Base-by-base conservation (phyloP, 2,113 vertebrate species). In the Mustela nigripes region DNA sequence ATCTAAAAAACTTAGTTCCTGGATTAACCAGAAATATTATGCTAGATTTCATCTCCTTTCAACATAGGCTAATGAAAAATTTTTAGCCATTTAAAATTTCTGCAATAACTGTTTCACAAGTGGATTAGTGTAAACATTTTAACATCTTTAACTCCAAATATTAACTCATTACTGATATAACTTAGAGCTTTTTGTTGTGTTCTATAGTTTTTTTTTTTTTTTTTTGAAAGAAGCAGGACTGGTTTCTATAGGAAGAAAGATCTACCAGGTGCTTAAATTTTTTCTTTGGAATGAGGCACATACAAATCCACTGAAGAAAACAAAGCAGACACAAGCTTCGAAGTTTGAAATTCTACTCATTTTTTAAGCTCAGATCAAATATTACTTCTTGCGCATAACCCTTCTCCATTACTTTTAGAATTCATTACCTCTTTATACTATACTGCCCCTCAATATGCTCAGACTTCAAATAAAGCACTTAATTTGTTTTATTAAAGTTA, bases 341-440 rank as follows among this genome's bases (percentile, higher is more conserved):
- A 81, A 71, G 19, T 60, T 10, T 92, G 39, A 92, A 93, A 50
- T 79, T 95, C 11, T 42, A 83, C 31, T 82, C 42, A 65, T 81
- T 84, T 90, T 96, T 42, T 69, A 82, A 93, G 39, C 73, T 84
- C 36, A 93, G 22, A 76, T 86, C 45, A 93, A 96, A 94, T 94
- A 12, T 9, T 71, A 86, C 33, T 89, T 94, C 50, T 87, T 84
- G 42, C 36, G 84, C 19, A 71, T 74, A 96, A 85, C 50, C 83
- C 26, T 94, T 69, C 58, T 89, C 58, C 9, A 56, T 87, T 76
- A 78, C 11, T 87, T 65, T 89, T 4, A 71, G 48, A 96, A 88
- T 45, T 81, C n/a, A 67, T 87, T 65, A 76, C 11, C 21, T 33
- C 19, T 78, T 86, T 19, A 84, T 14, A 91, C 3, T 58, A 50